Evolutionary conservation across 2,113 vertebrate species (phyloP).

Genomic region (Dromiciops gliroides): DNA sequence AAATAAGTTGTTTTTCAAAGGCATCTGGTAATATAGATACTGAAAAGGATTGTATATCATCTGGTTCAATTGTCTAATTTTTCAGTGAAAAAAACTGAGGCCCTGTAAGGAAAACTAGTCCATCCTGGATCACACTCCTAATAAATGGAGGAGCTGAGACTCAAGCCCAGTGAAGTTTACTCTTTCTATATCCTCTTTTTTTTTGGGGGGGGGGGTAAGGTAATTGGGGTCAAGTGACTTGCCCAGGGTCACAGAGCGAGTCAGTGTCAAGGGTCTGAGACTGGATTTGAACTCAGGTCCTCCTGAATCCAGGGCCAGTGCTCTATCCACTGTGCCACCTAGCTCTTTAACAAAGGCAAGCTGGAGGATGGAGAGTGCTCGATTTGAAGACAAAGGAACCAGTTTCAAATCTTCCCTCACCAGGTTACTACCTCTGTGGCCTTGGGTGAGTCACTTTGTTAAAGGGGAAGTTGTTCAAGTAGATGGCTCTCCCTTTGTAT

Average conservation of each 20-base stretch:
- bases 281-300: no score
- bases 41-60: background rate
- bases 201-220: no score
- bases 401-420: background rate
- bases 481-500: background rate
- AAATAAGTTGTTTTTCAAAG: background rate
- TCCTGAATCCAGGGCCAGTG: no score
- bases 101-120: background rate
- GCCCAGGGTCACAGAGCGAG: no score
- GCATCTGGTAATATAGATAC: background rate
- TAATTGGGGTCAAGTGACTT: no score
- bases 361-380: background rate
- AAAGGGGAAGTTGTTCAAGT: background rate
- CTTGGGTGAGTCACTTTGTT: background rate
- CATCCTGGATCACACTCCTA: background rate
- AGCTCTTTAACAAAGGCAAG: background rate
- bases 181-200: background rate
- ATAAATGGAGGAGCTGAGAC: background rate
- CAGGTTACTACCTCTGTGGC: background rate
- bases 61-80: background rate
- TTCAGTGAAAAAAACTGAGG: background rate
- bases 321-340: no score
- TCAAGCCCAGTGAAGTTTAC: background rate
- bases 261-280: no score
- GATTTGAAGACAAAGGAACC: background rate